Evolutionary conservation across 2,888 invertebrate species (phyloP).

Genomic region (Rhimphoctona megacephalus): DNA sequence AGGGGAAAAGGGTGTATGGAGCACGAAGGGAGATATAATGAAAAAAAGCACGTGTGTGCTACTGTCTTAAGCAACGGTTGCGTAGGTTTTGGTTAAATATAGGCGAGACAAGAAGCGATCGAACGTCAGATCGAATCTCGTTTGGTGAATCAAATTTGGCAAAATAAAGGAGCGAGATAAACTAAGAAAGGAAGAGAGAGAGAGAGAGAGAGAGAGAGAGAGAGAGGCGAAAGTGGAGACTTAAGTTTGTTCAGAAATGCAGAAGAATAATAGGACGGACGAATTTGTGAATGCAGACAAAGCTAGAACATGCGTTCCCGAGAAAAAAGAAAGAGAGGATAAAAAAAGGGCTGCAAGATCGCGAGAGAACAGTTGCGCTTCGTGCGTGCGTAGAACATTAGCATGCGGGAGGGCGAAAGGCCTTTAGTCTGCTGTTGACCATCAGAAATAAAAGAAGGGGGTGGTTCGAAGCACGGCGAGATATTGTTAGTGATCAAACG

Average conservation of each 20-base stretch:
- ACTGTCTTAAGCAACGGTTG: slow-evolving; percentile 44
- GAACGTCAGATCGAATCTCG: slow-evolving; percentile 82
- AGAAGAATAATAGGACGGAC: slow-evolving; percentile 30
- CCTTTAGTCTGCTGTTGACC: slow-evolving; percentile 66
- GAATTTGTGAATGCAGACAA: slow-evolving; percentile 9
- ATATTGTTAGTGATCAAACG: slow-evolving; percentile 24
- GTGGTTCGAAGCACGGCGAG: slow-evolving; percentile 16
- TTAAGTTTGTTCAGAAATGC: slow-evolving; percentile 12
- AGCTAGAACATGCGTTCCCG: slow-evolving; percentile 32
- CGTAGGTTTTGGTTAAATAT: slow-evolving; percentile 17
- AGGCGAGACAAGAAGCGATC: slow-evolving; percentile 80
- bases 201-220: neutral
- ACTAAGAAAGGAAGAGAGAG: neutral
- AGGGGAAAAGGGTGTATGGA: slow-evolving; percentile 51
- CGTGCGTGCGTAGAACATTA: slow-evolving; percentile 79
- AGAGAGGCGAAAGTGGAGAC: slow-evolving; percentile 9
- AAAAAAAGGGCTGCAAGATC: slow-evolving; percentile 70
- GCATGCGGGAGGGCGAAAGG: slow-evolving; percentile 79
- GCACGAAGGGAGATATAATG: slow-evolving; percentile 12
- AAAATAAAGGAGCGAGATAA: slow-evolving; percentile 70
- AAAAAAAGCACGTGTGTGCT: slow-evolving; percentile 34
- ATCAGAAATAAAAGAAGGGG: slow-evolving; percentile 53
- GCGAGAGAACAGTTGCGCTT: slow-evolving; percentile 83
- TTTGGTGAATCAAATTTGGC: slow-evolving; percentile 76
- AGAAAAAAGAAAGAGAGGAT: slow-evolving; percentile 28